These are phyloP conservation scores for Buathra laborator DNA, from an alignment of 2,888 invertebrate species.

Conservation along the genomic window DNA sequence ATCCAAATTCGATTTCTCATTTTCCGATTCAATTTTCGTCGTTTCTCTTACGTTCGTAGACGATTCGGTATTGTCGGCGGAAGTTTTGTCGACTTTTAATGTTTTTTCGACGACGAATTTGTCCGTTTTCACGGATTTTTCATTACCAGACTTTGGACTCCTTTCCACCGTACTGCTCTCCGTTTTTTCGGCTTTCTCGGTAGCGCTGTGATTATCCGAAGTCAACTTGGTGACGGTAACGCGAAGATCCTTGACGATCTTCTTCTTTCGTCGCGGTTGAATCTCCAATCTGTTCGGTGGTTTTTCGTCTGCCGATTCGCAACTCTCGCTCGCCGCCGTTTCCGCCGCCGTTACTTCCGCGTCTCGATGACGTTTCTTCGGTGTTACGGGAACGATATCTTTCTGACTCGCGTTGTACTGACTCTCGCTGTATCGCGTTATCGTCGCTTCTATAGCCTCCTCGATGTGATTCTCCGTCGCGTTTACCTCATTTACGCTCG, in stretches of 20 bases:
- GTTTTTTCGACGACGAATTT: slow-evolving; percentile 85
- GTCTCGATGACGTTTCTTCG: slow-evolving; percentile 91
- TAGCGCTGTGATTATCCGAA: slow-evolving; percentile 76
- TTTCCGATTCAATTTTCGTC: slow-evolving; percentile 85
- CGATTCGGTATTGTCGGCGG: slow-evolving; percentile 85
- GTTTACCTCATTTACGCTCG: slow-evolving; percentile 78
- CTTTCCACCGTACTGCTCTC: slow-evolving; percentile 67
- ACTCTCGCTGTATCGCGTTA: slow-evolving; percentile 84
- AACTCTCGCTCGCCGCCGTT: slow-evolving; percentile 68
- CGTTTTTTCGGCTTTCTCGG: slow-evolving; percentile 73
- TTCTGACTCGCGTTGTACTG: slow-evolving; percentile 75
- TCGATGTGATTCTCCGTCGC: slow-evolving; percentile 85
- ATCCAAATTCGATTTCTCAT: slow-evolving; percentile 85
- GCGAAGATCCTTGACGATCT: slow-evolving; percentile 82
- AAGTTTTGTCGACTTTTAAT: slow-evolving; percentile 85
- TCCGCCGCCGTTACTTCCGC: slow-evolving; percentile 84
- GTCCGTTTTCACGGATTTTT: slow-evolving; percentile 80
- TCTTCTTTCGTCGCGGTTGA: slow-evolving; percentile 82
- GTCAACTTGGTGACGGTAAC: slow-evolving; percentile 83
- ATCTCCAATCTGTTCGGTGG: slow-evolving; percentile 76
- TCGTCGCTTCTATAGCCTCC: slow-evolving; percentile 87
- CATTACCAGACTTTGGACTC: slow-evolving; percentile 75
- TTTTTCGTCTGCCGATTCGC: slow-evolving; percentile 74
- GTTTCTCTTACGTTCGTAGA: slow-evolving; percentile 81
- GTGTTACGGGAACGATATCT: slow-evolving; percentile 87